Base-by-base conservation (phyloP, 1,140 invertebrate genomes). In the Cydia splendana region DNA sequence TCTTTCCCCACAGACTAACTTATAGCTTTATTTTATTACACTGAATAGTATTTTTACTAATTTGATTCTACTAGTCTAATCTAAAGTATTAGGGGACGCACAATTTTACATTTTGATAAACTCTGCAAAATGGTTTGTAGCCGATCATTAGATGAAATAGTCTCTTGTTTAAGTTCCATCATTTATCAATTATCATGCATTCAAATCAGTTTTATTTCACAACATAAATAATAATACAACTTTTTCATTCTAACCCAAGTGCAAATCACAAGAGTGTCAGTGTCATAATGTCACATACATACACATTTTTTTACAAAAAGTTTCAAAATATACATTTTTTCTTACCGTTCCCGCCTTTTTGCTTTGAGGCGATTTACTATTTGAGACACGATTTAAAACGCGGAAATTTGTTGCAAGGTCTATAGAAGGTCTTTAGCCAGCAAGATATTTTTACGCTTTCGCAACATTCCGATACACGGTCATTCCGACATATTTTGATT, bases 41-140 rank as follows among this genome's bases (percentile, higher is more conserved):
- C 2, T 48, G 13, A 48, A 4, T 7, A 48, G 45, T 48, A 48
- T 48, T 48, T 12, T 48, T 13, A 48, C 9, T 1, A 42, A 9
- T 42, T 42, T 48, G 0, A 48, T 48, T 12, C 2, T 45, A 45
- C 45, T n/a, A n/a, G n/a, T n/a, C n/a, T n/a, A 24, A 2, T 48
- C 4, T 48, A 48, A 13, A 48, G 45, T 48, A 48, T 13, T 7
- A 74, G 9, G 42, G 42, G n/a, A 69, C 85, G 87, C 86, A 92
- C 91, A 75, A 88, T 80, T 91, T 91, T 92, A 75, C 85, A 91
- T 77, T 85, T 91, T 2, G 90, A 77, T 71, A 91, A 85, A 80
- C 76, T 80, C 48, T 86, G 78, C 74, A 91, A 34, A 77, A 91
- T 82, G 77, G 83, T 85, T 84, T 91, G 84, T 65, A 90, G 77